Evolutionary conservation across 1,140 invertebrate species (phyloP).

Genomic region (Tigriopus japonicus): DNA sequence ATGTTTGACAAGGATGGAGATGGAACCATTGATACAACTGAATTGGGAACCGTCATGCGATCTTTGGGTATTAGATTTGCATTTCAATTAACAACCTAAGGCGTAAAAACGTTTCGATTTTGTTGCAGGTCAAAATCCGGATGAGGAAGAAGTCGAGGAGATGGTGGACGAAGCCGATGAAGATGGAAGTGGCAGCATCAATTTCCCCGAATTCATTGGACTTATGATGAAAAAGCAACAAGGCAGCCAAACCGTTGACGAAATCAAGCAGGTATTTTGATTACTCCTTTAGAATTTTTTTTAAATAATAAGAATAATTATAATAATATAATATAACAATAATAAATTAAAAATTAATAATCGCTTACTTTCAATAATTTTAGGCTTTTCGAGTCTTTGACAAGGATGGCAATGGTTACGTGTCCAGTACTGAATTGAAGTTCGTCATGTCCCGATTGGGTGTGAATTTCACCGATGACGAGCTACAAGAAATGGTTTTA

Average conservation of each 20-base stretch:
- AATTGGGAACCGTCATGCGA: conserved; percentile 69
- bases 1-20: conserved; percentile 82
- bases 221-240: conserved; percentile 37
- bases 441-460: conserved; percentile 19
- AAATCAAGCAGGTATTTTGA: conserved; percentile 26
- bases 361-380: not conserved
- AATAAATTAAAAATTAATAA: not conserved
- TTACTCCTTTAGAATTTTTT: no score
- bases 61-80: conserved; percentile 39
- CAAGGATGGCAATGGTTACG: conserved; percentile 30
- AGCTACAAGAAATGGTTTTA: conserved; percentile 78
- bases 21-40: conserved; percentile 67
- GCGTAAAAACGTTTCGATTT: no score
- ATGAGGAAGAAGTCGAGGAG: conserved; percentile 8
- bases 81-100: no score
- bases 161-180: conserved; percentile 12
- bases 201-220: conserved; percentile 37
- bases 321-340: not conserved
- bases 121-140: conserved; percentile 12
- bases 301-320: no score
- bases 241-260: conserved; percentile 35
- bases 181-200: conserved; percentile 35
- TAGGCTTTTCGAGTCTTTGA: conserved; percentile 37
- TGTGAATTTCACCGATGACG: conserved; percentile 18
- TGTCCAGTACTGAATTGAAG: conserved; percentile 18